Percentiles rank a stretch among this genome's conserved stretches.
These are phyloP conservation scores for Pseudomyrmex pallidus DNA, from an alignment of 1,140 invertebrate genomes.

Conservation along the genomic window DNA sequence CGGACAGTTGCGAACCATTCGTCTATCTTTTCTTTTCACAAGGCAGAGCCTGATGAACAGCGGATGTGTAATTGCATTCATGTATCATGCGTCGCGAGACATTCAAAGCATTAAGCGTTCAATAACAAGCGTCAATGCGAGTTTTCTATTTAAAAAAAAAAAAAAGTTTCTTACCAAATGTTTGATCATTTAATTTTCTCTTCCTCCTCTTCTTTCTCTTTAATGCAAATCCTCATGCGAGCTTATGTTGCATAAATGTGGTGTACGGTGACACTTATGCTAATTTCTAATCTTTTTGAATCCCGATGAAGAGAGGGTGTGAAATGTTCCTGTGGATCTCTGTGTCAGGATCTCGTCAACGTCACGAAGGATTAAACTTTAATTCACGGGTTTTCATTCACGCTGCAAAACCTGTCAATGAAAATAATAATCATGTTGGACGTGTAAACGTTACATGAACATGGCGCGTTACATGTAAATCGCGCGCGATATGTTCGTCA, in stretches of 20 bases:
- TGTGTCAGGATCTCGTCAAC: conserved; percentile 78
- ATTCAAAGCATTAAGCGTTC: too few relatives aligned
- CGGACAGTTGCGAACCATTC: conserved; percentile 63
- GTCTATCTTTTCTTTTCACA: conserved; percentile 54
- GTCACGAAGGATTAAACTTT: conserved; percentile 77
- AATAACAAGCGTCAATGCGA: too few relatives aligned
- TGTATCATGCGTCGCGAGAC: conserved; percentile 16
- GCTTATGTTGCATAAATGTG: conserved; percentile 38
- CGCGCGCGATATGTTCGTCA: conserved; percentile 29
- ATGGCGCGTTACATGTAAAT: background rate
- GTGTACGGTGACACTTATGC: conserved; percentile 69
- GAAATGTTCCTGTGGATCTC: conserved; percentile 74
- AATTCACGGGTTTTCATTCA: conserved; percentile 69
- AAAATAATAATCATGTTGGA: conserved; percentile 68
- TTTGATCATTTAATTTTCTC: too few relatives aligned
- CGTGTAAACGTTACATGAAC: background rate
- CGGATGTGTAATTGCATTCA: conserved; percentile 27
- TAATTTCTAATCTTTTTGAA: conserved; percentile 73
- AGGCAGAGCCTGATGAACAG: background rate
- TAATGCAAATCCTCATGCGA: background rate
- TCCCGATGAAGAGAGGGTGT: conserved; percentile 56
- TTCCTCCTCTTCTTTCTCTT: too few relatives aligned
- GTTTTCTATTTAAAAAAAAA: too few relatives aligned
- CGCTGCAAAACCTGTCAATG: conserved; percentile 59
- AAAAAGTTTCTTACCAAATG: too few relatives aligned